Base-by-base conservation (phyloP, 2,888 invertebrate species). In the Lymantria dispar region DNA sequence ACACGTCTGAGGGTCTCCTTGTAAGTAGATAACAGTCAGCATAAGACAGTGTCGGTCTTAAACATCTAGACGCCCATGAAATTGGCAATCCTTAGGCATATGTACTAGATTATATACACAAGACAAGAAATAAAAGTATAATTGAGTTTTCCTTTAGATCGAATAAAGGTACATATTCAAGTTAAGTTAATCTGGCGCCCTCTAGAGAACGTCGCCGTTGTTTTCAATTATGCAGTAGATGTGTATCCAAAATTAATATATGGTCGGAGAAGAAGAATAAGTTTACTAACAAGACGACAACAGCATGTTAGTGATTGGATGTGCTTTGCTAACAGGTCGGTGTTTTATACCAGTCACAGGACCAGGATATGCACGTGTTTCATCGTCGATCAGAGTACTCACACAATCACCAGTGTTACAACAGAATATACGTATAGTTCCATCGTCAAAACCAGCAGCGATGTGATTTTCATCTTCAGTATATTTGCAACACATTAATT, bases 321-420 rank as follows among this genome's bases (percentile, higher is more conserved):
- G 91, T 50, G 92, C 88, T 70, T 90, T 91, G 69, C 92, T 92
- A 57, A 93, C 86, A 12, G 93, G 93, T 43, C 94, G 85, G 69
- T 94, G 93, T 70, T 93, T 93, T 62, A 94, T 92, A 8, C 91
- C 85, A 0, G 94, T 94, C 9, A 93, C 92, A 0, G 94, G 92
- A 7, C 92, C 92, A 11, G 92, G 91, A 67, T 90, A 91, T 12
- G 89, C 76, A 11, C 83, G 76, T 38, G 92, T 92, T 71, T 94
- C 93, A 0, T 87, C 82, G 63, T 94, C 94, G 3, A 85, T 83
- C 15, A 95, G 78, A 5, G 82, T 86, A 48, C 90, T 83, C 0
- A 83, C 69, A 50, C 92, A 86, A 46, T 83, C 77, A n/a, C 92
- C 92, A 12, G 84, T 90, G 51, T 70, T 85, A 56, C 87, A 85